phyloP scores from a whole-genome alignment of 1,140 invertebrate species.

The Rhagoletis zephyria region DNA sequence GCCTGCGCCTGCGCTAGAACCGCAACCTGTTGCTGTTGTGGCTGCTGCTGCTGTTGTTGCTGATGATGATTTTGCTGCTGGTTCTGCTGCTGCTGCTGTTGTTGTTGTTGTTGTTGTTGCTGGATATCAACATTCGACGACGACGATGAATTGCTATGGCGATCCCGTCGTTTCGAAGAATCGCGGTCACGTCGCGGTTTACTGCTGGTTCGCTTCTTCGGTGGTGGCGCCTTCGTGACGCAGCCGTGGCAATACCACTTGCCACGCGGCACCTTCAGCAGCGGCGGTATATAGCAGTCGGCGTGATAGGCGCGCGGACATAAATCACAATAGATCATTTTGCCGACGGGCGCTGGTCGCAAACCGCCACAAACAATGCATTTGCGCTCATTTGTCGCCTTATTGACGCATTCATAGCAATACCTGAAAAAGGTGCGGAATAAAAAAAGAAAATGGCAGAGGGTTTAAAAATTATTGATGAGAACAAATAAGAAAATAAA shows the following conservation, averaged over 20 bases:
- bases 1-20: constrained; percentile 51
- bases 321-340: constrained; percentile 87
- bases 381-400: constrained; percentile 89
- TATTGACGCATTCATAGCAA: constrained; percentile 97
- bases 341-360: constrained; percentile 76
- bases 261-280: constrained; percentile 88
- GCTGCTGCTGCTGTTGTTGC: constrained; percentile 4
- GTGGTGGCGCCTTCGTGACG: constrained; percentile 83
- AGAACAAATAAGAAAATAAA: background rate
- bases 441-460: constrained; percentile 18
- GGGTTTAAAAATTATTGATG: background rate
- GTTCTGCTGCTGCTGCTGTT: background rate
- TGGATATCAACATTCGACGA: constrained; percentile 29
- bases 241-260: constrained; percentile 91
- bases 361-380: constrained; percentile 91
- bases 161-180: constrained; percentile 64
- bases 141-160: constrained; percentile 62
- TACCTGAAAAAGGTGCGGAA: constrained; percentile 77
- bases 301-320: constrained; percentile 93
- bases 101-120: constrained; percentile 33
- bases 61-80: background rate
- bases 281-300: constrained; percentile 90
- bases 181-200: constrained; percentile 67
- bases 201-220: constrained; percentile 74
- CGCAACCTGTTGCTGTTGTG: constrained; percentile 28